phyloP scores from a whole-genome alignment of 2,113 vertebrate species.

The Fukomys damarensis region DNA sequence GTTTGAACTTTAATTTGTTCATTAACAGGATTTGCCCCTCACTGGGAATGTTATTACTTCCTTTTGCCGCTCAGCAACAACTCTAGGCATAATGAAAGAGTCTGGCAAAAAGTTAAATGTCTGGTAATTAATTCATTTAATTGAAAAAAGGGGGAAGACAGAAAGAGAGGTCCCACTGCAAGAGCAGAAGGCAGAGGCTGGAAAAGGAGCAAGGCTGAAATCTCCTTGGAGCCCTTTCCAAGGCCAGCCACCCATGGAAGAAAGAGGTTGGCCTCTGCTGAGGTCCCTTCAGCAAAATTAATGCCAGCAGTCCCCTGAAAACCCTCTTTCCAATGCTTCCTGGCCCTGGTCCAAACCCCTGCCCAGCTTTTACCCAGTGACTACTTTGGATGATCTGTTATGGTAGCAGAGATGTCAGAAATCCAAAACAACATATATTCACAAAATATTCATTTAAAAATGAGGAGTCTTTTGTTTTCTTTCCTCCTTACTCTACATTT shows the following conservation, averaged over 20 bases:
- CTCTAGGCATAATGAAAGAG: slow-evolving; percentile 87
- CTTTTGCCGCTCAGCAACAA: slow-evolving; percentile 87
- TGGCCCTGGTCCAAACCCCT: neutral
- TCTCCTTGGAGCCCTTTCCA: neutral
- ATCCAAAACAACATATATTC: neutral
- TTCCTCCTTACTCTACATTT: neutral
- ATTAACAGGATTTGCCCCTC: slow-evolving; percentile 93
- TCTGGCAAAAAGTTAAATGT: slow-evolving; percentile 91
- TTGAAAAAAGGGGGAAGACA: slow-evolving; percentile 78
- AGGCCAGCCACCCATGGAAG: neutral
- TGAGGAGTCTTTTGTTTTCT: neutral
- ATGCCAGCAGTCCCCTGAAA: neutral
- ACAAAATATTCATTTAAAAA: neutral
- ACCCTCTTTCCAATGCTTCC: neutral
- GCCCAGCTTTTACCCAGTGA: neutral
- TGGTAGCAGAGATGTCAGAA: slow-evolving; percentile 14
- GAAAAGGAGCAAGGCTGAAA: neutral
- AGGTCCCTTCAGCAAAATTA: neutral
- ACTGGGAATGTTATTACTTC: slow-evolving; percentile 91
- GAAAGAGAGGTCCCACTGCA: slow-evolving; percentile 65
- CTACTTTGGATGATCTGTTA: neutral
- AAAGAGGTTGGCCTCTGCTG: neutral
- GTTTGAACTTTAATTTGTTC: slow-evolving; percentile 94
- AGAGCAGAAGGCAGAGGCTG: slow-evolving; percentile 39
- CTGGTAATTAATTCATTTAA: slow-evolving; percentile 87